These are phyloP conservation scores for Loriculus beryllinus DNA, from an alignment of 2,797 vertebrate genomes.

Conservation along the genomic window DNA sequence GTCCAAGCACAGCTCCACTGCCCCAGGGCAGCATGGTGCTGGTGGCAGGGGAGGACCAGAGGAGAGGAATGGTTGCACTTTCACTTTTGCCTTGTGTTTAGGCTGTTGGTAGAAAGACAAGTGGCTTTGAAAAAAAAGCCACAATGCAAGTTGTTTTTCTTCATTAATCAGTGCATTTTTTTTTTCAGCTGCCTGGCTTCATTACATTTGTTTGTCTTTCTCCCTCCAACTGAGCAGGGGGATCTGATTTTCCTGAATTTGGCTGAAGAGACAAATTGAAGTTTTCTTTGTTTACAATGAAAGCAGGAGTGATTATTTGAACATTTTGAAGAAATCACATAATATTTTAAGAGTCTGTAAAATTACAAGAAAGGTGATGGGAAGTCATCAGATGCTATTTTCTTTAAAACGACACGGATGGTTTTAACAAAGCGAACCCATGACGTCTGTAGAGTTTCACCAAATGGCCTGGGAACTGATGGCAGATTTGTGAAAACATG, in stretches of 20 bases:
- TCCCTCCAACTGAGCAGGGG: constrained; percentile 47
- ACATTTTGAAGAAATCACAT: constrained; percentile 47
- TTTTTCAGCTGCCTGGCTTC: constrained; percentile 41
- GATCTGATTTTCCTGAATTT: constrained; percentile 67
- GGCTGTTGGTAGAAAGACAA: neutral
- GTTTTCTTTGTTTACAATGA: constrained; percentile 68
- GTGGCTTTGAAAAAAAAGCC: neutral
- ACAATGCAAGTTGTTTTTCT: constrained; percentile 9
- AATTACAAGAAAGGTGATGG: constrained; percentile 45
- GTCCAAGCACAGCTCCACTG: rapidly evolving
- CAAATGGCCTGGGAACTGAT: constrained; percentile 69
- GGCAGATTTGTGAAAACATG: constrained; percentile 73
- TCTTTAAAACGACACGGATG: constrained; percentile 25
- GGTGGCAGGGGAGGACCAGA: neutral
- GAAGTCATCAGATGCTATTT: constrained; percentile 38
- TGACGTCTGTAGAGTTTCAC: constrained; percentile 54
- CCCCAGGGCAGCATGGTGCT: neutral
- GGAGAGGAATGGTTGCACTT: neutral
- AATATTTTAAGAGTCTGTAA: constrained; percentile 43
- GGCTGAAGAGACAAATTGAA: constrained; percentile 55
- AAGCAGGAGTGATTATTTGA: constrained; percentile 58
- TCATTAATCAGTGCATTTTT: constrained; percentile 23
- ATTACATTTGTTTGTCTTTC: constrained; percentile 65
- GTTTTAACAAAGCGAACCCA: constrained; percentile 50
- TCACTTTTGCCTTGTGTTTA: constrained; percentile 38